A percentile compares a stretch with the other conserved stretches of the same genome.
Conservation (phyloP, 2,797 vertebrate genomes). For the Alcedo atthis region DNA sequence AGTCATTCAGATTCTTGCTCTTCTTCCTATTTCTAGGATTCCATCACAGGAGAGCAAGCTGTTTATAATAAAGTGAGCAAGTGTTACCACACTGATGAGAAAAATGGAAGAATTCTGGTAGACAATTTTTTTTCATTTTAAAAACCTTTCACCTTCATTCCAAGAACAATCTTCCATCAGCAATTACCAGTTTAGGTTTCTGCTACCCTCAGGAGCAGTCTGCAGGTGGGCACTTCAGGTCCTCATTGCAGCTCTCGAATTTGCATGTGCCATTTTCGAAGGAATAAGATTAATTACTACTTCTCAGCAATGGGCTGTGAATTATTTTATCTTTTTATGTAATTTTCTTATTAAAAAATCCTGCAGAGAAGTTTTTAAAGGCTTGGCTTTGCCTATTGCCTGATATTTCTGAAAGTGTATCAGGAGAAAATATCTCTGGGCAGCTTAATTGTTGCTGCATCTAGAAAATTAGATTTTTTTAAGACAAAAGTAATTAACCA, state of each 20-base stretch:
- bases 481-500: slow-evolving; percentile 25
- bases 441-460: slow-evolving; percentile 7
- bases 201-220: neutral
- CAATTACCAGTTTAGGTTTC: neutral
- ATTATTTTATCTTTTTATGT: slow-evolving; percentile 8
- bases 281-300: neutral
- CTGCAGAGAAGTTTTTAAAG: slow-evolving; percentile 5
- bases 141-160: neutral
- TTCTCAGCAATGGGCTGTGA: neutral
- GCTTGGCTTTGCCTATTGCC: slow-evolving; percentile 12
- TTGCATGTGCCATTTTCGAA: neutral
- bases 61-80: neutral
- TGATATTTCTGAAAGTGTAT: neutral
- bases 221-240: neutral
- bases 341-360: slow-evolving; percentile 10
- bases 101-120: neutral
- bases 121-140: neutral
- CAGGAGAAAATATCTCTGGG: slow-evolving; percentile 10
- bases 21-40: neutral
- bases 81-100: neutral
- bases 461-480: neutral
- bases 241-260: neutral
- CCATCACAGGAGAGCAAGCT: neutral
- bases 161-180: neutral
- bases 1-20: neutral